A percentile compares a stretch with the other conserved stretches of the same genome.
These are phyloP conservation scores for Drosophila nasuta DNA, from an alignment of 1,140 invertebrate genomes.

Conservation along the genomic window DNA sequence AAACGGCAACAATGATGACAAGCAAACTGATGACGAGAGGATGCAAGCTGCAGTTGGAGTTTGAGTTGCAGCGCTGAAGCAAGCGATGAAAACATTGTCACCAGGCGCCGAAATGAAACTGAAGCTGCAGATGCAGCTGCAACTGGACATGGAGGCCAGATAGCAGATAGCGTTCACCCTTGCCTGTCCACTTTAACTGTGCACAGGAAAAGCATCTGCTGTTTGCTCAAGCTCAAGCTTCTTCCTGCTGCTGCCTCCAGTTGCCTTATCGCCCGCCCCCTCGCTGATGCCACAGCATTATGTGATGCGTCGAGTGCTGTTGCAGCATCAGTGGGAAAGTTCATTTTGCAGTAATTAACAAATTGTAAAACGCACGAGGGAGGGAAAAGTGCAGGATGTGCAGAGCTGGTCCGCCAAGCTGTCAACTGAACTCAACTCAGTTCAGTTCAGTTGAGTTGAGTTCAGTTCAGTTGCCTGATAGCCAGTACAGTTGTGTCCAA, in stretches of 20 bases:
- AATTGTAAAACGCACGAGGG: constrained; percentile 71
- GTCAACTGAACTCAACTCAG: constrained; percentile 31
- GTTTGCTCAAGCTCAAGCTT: constrained; percentile 54
- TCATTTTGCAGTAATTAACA: constrained; percentile 82
- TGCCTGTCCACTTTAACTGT: constrained; percentile 26
- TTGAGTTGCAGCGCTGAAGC: constrained; percentile 9
- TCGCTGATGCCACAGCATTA: neutral
- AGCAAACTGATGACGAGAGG: constrained; percentile 55
- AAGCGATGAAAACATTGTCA: constrained; percentile 70
- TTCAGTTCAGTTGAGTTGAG: constrained; percentile 15
- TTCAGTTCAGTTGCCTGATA: constrained; percentile 11
- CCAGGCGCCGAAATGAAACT: constrained; percentile 16
- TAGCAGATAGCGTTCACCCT: constrained; percentile 7
- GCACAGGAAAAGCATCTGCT: constrained; percentile 64
- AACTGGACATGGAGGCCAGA: constrained; percentile 8
- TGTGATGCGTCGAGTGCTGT: neutral
- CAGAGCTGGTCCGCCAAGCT: constrained; percentile 27
- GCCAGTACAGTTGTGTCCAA: constrained; percentile 60
- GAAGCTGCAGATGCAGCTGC: neutral
- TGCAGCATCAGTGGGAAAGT: constrained; percentile 55
- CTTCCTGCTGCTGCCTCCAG: neutral
- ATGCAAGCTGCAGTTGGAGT: constrained; percentile 1
- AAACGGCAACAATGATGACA: constrained; percentile 69
- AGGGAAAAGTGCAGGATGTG: constrained; percentile 15
- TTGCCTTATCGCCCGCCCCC: neutral